These are phyloP conservation scores for Leontocebus nigricollis DNA, from an alignment of 2,797 vertebrate genomes.

Conservation along the genomic window DNA sequence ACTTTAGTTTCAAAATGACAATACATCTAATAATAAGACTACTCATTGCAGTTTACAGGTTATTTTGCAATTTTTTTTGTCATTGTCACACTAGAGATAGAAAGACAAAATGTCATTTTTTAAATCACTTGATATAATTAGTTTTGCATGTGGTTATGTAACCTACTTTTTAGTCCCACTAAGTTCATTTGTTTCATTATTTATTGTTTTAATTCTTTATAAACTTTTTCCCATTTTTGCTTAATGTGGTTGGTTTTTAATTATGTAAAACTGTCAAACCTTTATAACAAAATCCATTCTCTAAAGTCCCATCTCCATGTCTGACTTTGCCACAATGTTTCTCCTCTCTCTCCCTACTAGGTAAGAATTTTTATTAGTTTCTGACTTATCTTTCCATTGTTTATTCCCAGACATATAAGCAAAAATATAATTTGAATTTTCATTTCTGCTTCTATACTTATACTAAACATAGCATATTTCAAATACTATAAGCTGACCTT, in stretches of 20 bases:
- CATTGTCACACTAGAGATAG: not conserved
- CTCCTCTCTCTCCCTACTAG: not conserved
- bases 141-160: not conserved
- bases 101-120: not conserved
- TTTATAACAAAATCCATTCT: not conserved
- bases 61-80: not conserved
- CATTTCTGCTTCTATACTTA: not conserved
- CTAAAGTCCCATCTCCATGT: not conserved
- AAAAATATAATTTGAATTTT: not conserved
- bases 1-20: not conserved
- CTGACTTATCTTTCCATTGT: not conserved
- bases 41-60: not conserved
- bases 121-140: not conserved
- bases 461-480: not conserved
- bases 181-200: not conserved
- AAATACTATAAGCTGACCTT: not conserved
- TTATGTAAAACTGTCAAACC: not conserved
- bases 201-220: not conserved
- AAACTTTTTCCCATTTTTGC: not conserved
- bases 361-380: not conserved
- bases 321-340: not conserved
- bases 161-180: not conserved
- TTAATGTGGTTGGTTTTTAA: not conserved
- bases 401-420: not conserved
- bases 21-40: not conserved